Percentiles rank a stretch among this genome's conserved stretches.
Conservation (phyloP, 2,113 vertebrate species). For the Nematolebias whitei region DNA sequence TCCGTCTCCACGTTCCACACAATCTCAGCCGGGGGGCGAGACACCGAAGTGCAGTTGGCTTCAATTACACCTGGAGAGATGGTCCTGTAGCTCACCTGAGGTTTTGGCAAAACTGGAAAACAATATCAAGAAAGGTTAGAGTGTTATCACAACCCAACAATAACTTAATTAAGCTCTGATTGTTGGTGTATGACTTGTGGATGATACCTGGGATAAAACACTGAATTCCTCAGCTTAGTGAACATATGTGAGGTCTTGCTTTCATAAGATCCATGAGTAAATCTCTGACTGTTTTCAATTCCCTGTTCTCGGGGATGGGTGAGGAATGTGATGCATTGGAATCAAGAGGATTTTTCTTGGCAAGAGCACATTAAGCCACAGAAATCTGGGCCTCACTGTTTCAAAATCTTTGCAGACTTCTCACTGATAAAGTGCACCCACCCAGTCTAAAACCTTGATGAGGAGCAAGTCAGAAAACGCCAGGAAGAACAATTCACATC, state of each 20-base stretch:
- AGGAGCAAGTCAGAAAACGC: slow-evolving; percentile 14
- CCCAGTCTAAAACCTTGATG: slow-evolving; percentile 16
- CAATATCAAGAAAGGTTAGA: neutral
- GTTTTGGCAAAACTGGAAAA: slow-evolving; percentile 79
- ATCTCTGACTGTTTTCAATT: slow-evolving; percentile 66
- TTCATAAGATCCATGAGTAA: slow-evolving; percentile 54
- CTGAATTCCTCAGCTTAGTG: slow-evolving; percentile 21
- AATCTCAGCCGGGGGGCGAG: slow-evolving; percentile 77
- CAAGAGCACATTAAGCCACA: slow-evolving; percentile 50
- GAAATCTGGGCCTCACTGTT: slow-evolving; percentile 45
- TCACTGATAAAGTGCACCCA: slow-evolving; percentile 23
- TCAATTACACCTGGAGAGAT: slow-evolving; percentile 78
- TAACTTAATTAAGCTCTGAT: neutral
- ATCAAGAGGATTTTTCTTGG: slow-evolving; percentile 64
- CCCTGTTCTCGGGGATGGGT: slow-evolving; percentile 39
- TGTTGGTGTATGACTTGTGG: neutral
- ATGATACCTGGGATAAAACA: slow-evolving; percentile 3
- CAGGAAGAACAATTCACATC: neutral
- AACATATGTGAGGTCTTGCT: slow-evolving; percentile 46
- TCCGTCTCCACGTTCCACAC: slow-evolving; percentile 82
- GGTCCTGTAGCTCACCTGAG: slow-evolving; percentile 82
- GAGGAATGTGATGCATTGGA: slow-evolving; percentile 62
- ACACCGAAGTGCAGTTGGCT: slow-evolving; percentile 80
- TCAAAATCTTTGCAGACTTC: slow-evolving; percentile 11
- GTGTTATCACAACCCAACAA: neutral